Base-by-base conservation (phyloP, 1,140 invertebrate species). In the Semibalanus balanoides region DNA sequence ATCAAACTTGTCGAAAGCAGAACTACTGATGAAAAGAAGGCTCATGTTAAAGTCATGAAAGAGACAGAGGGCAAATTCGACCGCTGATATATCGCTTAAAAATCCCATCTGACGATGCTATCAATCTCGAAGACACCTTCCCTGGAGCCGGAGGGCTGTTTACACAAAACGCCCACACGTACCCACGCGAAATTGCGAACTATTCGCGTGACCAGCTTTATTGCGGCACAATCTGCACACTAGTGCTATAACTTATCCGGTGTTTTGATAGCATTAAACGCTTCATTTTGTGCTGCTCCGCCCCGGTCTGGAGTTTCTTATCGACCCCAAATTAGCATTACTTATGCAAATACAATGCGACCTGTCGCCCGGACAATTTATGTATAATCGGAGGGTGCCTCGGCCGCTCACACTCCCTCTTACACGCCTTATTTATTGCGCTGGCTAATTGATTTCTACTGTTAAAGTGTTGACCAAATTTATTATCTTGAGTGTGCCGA, bases 401-500 rank as follows among this genome's bases (percentile, higher is more conserved):
- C 51, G 51, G 14, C 3, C 22, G 51, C 7, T 64, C 51, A 3
- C 51, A 64, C 51, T 64, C 51, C 11, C 51, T 25, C 51, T 14
- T 64, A 64, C 51, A 64, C 51, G 51, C 51, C 51, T 64, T 64
- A 72, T 72, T 72, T 72, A 72, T 72, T 28, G 70, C 70, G 29
- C 70, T 72, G n/a, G 28, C 70, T 72, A 72, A 72, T 72, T 72
- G 70, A 72, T 29, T 72, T 72, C 29, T 30, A 72, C 70, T 72
- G 70, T 72, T 72, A 64, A 64, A 64, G 51, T 64, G 51, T 64
- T 64, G 51, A 64, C 51, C 51, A 64, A 64, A 64, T 64, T 64
- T 64, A 64, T 64, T 64, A 64, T 64, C 51, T 11, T 3, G 51
- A 64, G 7, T 64, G 51, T 25, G 51, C 14, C 51, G 51, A 14